Evolutionary conservation across 2,113 vertebrate species (phyloP), one percentile per base, ranked within the genome.

Genomic region (Oxyruncus cristatus): DNA sequence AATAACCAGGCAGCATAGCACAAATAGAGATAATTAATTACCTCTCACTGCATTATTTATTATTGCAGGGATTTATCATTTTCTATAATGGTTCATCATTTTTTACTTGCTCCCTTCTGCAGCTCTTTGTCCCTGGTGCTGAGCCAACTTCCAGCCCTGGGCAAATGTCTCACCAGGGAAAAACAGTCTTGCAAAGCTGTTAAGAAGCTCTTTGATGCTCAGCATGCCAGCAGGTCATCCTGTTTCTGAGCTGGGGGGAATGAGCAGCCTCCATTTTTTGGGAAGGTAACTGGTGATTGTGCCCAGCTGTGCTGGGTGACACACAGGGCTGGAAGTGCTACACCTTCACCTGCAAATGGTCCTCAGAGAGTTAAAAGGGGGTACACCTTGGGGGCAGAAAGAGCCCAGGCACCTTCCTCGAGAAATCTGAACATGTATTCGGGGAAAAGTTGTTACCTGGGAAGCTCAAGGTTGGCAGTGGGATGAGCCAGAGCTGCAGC

Each of bases 21-120:
- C 21, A 50, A 81, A 67, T 7, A 68, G n/a, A 59, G 74, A 67
- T 52, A 82, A 96, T 85, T 72, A 85, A 92, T 88, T 78, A 92
- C 49, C 47, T 89, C 88, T 77, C 32, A 9, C 44, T 75, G 70
- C 66, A 52, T 94, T 96, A 78, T 82, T 97, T 92, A 75, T 91
- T 88, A 63, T 72, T 56, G 74, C 67, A 72, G 67, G 37, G 85
- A 78, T 93, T 85, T 59, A 27, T 39, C 47, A 16, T 75, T 90
- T 94, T 88, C 78, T 63, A 3, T 59, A 58, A 59, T 4, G 47
- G 55, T 71, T 93, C 61, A n/a, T 88, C 15, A 55, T 67, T 92
- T 81, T 75, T 78, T 79, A 17, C 26, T 55, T 39, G 65, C 37
- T 92, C 59, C 68, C 55, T 56, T 82, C 55, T 66, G 21, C 20